Evolutionary conservation across 1,140 invertebrate genomes (phyloP).

Genomic region (Meloidogyne exigua): DNA sequence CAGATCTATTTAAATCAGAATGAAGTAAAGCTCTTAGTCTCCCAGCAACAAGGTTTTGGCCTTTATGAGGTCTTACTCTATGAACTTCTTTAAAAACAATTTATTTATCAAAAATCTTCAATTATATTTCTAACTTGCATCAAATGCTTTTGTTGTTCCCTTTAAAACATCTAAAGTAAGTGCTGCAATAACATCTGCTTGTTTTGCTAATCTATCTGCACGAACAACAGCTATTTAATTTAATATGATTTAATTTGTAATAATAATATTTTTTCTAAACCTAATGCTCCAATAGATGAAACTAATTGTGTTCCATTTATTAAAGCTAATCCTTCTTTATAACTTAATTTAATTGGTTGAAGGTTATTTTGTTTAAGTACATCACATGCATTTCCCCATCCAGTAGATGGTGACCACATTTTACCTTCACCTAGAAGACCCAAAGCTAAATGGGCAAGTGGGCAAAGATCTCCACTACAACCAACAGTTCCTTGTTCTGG

Average conservation of each 20-base stretch:
- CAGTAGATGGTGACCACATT: constrained; percentile 76
- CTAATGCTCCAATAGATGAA: constrained; percentile 73
- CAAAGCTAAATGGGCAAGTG: constrained; percentile 72
- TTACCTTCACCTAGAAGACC: constrained; percentile 74
- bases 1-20: constrained; percentile 72
- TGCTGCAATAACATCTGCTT: constrained; percentile 75
- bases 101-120: background rate
- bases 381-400: constrained; percentile 72
- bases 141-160: constrained; percentile 74
- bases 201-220: constrained; percentile 70
- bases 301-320: constrained; percentile 78
- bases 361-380: constrained; percentile 70
- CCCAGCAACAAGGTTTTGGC: constrained; percentile 72
- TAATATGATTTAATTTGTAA: constrained; percentile 16
- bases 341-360: constrained; percentile 69
- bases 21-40: constrained; percentile 72
- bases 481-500: constrained; percentile 77
- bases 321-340: constrained; percentile 75
- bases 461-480: constrained; percentile 75
- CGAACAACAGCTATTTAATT: constrained; percentile 70
- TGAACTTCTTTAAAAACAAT: constrained; percentile 69
- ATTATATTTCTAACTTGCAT: constrained; percentile 68
- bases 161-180: constrained; percentile 75
- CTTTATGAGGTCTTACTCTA: constrained; percentile 72
- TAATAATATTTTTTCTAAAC: constrained; percentile 54